Evolutionary conservation across 2,888 invertebrate species (phyloP).

Genomic region (Amblyjoppa proteus): DNA sequence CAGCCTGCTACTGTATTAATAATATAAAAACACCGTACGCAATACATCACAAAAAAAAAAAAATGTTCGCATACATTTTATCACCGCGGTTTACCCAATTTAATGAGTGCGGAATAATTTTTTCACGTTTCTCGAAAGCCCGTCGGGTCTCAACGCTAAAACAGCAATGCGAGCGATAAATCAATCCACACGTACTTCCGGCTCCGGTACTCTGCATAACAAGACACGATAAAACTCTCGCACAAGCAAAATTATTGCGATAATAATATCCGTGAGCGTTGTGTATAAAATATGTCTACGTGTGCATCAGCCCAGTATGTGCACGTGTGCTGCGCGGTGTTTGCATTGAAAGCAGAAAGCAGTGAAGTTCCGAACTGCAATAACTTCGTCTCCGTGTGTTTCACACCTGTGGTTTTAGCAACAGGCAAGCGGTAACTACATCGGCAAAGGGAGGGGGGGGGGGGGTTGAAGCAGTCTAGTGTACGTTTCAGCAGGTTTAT

Average conservation of each 20-base stretch:
- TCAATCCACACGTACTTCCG: conserved; percentile 63
- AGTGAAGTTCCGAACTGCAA: conserved; percentile 2
- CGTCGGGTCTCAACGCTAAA: conserved; percentile 33
- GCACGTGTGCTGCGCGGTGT: background rate
- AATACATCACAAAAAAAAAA: too few relatives aligned
- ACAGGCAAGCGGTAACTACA: conserved; percentile 53
- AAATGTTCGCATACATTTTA: background rate
- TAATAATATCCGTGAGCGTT: conserved; percentile 14
- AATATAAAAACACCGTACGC: too few relatives aligned
- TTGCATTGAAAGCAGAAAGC: conserved; percentile 26
- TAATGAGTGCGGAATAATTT: background rate
- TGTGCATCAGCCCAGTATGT: background rate
- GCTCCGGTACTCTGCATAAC: conserved; percentile 56
- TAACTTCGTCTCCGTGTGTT: conserved; percentile 52
- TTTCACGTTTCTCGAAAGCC: conserved; percentile 27
- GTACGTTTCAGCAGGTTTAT: conserved; percentile 73
- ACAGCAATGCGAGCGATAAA: conserved; percentile 49
- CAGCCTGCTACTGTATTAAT: too few relatives aligned
- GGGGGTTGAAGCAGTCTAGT: conserved; percentile 7
- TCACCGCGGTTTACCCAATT: background rate
- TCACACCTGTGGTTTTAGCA: conserved; percentile 57
- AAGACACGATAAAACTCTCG: conserved; percentile 51
- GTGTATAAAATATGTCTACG: background rate
- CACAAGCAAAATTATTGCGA: conserved; percentile 1
- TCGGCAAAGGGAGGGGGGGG: conserved; percentile 1